phyloP scores from a whole-genome alignment of 2,888 invertebrate species.

The Cryptops parisi region DNA sequence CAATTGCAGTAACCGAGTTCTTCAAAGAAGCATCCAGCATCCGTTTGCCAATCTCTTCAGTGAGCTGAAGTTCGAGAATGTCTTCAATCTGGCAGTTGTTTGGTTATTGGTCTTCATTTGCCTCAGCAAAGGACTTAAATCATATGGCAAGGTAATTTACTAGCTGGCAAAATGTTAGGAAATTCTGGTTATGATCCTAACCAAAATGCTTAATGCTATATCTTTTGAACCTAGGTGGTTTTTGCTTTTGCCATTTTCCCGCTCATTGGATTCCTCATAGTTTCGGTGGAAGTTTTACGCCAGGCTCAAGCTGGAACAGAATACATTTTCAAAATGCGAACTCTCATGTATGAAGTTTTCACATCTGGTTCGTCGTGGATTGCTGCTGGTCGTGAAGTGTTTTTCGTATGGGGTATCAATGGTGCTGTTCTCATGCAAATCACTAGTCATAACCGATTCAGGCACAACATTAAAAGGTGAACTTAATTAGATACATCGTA shows the following conservation, averaged over 20 bases:
- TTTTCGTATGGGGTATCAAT: constrained; percentile 73
- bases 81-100: constrained; percentile 74
- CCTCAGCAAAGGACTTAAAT: constrained; percentile 70
- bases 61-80: constrained; percentile 52
- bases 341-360: constrained; percentile 49
- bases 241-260: constrained; percentile 65
- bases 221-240: constrained; percentile 41
- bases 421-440: constrained; percentile 63
- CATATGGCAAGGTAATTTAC: constrained; percentile 49
- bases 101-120: constrained; percentile 82
- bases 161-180: neutral
- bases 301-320: constrained; percentile 46
- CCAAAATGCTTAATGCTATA: neutral
- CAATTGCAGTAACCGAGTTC: constrained; percentile 66
- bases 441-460: constrained; percentile 25
- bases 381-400: constrained; percentile 74
- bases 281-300: constrained; percentile 59
- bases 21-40: constrained; percentile 42
- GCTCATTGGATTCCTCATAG: constrained; percentile 53
- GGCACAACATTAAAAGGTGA: constrained; percentile 21
- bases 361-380: constrained; percentile 68
- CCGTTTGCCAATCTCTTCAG: constrained; percentile 15
- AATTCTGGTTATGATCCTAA: too few species aligned
- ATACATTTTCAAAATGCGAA: constrained; percentile 14
- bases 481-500: neutral